Evolutionary conservation across 2,113 vertebrate species (phyloP).

Genomic region (Addax nasomaculatus): DNA sequence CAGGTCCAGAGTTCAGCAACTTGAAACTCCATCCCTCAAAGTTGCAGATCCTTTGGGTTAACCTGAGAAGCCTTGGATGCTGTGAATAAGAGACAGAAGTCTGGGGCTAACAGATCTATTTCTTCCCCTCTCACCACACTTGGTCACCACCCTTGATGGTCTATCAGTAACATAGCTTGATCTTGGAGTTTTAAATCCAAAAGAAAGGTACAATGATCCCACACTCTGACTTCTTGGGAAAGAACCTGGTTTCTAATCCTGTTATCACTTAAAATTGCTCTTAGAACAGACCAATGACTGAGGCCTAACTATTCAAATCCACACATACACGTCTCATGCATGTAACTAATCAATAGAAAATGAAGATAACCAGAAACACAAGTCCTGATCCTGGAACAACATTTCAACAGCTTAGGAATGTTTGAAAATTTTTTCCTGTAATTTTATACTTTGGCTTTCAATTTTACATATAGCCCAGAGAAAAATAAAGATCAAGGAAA

Average conservation of each 20-base stretch:
- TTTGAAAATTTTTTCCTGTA: constrained; percentile 21
- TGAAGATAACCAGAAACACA: constrained; percentile 16
- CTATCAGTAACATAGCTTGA: background rate
- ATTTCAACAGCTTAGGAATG: background rate
- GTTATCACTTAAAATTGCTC: background rate
- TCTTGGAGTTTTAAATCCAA: background rate
- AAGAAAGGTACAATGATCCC: background rate
- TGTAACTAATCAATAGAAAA: background rate
- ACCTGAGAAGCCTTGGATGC: background rate
- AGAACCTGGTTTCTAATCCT: background rate
- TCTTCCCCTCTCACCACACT: background rate
- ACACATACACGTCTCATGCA: background rate
- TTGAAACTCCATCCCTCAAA: background rate
- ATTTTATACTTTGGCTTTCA: constrained; percentile 26
- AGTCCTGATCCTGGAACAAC: background rate
- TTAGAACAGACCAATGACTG: background rate
- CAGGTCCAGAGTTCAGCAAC: background rate
- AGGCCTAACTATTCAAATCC: background rate
- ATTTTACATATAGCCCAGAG: constrained; percentile 2
- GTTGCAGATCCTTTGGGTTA: background rate
- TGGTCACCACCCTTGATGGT: background rate
- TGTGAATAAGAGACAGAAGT: background rate
- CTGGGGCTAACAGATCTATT: background rate
- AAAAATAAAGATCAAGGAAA: constrained; percentile 50
- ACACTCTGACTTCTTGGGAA: background rate